A percentile compares a stretch with the other conserved stretches of the same genome.
phyloP scores from a whole-genome alignment of 2,888 invertebrate species.

The Unio delphinus region DNA sequence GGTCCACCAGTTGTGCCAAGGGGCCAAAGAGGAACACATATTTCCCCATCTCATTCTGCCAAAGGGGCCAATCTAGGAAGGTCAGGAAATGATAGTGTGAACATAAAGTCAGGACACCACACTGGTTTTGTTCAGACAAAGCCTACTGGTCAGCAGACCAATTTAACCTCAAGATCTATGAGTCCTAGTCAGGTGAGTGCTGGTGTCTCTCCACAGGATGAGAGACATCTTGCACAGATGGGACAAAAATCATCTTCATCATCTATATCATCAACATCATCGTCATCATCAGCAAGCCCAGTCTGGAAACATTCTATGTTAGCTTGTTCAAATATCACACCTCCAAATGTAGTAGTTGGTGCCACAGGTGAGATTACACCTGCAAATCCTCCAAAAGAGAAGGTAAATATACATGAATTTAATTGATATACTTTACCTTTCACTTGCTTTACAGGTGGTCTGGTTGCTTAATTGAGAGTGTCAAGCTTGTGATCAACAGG shows the following conservation, averaged over 20 bases:
- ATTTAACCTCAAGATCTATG: constrained; percentile 17
- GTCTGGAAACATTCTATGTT: constrained; percentile 76
- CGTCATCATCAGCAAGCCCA: constrained; percentile 24
- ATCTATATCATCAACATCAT: constrained; percentile 10
- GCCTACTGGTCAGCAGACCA: too few relatives aligned
- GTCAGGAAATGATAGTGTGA: too few relatives aligned
- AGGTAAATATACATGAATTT: constrained; percentile 72
- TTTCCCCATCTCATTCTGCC: too few relatives aligned
- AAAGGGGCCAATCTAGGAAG: too few relatives aligned
- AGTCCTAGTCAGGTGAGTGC: constrained; percentile 11
- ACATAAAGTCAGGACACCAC: too few relatives aligned
- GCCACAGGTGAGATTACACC: constrained; percentile 40
- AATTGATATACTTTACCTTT: not conserved
- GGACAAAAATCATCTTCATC: constrained; percentile 6
- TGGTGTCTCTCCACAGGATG: not conserved
- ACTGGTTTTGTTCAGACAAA: too few relatives aligned
- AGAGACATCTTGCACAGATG: not conserved
- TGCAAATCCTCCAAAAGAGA: constrained; percentile 69
- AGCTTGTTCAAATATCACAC: constrained; percentile 63
- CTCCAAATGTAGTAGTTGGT: constrained; percentile 71
- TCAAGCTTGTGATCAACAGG: too few relatives aligned
- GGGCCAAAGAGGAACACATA: not conserved
- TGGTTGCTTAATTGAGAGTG: too few relatives aligned
- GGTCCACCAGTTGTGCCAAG: constrained; percentile 25
- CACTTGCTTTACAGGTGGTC: not conserved